These are phyloP conservation scores for Poeciliopsis paucimaculata DNA, from an alignment of 2,797 vertebrate genomes.

Conservation along the genomic window DNA sequence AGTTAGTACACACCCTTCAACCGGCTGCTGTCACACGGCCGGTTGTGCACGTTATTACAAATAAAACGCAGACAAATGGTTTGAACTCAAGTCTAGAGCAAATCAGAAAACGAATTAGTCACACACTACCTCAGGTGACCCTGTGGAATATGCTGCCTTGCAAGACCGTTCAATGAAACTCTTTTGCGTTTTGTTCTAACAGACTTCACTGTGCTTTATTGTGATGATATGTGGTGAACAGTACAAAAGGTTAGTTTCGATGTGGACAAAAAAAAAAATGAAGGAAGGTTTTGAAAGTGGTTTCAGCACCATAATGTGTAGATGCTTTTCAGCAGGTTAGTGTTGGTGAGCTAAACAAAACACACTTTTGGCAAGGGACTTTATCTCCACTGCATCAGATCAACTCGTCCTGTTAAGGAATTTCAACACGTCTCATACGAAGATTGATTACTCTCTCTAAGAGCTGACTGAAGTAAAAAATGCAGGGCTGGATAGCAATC, in stretches of 20 bases:
- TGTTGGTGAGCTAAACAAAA: background rate
- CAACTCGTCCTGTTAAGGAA: background rate
- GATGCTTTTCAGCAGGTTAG: background rate
- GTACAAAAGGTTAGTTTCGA: background rate
- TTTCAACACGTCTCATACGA: background rate
- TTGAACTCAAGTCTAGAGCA: background rate
- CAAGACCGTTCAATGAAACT: background rate
- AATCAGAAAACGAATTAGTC: background rate
- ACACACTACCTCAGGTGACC: background rate
- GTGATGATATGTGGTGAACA: background rate
- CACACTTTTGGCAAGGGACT: background rate
- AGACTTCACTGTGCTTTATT: background rate
- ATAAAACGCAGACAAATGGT: slow-evolving; percentile 12
- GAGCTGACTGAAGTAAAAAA: background rate
- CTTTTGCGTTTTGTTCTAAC: background rate
- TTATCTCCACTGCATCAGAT: background rate
- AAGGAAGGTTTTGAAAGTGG: background rate
- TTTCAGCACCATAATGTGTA: background rate
- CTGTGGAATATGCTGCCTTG: background rate
- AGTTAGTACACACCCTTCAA: slow-evolving; percentile 50
- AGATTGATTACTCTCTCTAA: background rate
- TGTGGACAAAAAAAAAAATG: background rate
- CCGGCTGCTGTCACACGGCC: slow-evolving; percentile 7
- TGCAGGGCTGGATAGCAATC: background rate
- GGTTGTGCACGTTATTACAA: slow-evolving; percentile 19